phyloP scores from a whole-genome alignment of 1,140 invertebrate species.

The Conus betulinus region DNA sequence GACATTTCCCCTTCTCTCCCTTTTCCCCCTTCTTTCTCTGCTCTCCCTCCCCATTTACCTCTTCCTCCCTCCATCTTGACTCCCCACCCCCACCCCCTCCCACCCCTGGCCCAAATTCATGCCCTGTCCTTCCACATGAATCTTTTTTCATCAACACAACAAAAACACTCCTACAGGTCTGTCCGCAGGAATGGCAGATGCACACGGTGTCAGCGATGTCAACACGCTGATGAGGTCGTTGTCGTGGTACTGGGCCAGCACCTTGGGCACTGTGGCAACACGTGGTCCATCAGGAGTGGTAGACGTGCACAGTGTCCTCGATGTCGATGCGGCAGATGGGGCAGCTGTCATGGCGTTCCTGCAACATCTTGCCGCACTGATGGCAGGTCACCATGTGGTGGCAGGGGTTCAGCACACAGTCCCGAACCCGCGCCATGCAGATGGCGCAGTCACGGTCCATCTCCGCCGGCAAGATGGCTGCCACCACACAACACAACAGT shows the following conservation, averaged over 20 bases:
- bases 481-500: neutral
- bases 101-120: neutral
- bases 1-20: no score
- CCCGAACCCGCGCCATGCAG: slow-evolving; percentile 76
- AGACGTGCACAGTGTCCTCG: slow-evolving; percentile 69
- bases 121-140: neutral
- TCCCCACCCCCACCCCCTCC: neutral
- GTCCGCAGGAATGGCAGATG: no score
- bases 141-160: no score
- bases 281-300: slow-evolving; percentile 58
- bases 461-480: slow-evolving; percentile 48
- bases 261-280: slow-evolving; percentile 29
- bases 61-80: neutral
- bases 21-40: no score
- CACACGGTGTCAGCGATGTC: no score
- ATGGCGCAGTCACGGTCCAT: slow-evolving; percentile 77
- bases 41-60: no score
- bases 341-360: slow-evolving; percentile 75
- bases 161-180: no score
- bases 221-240: slow-evolving; percentile 75
- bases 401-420: slow-evolving; percentile 77
- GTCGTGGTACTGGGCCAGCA: slow-evolving; percentile 75
- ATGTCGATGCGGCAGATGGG: slow-evolving; percentile 77
- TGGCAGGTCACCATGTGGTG: slow-evolving; percentile 78
- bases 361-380: slow-evolving; percentile 74